Conservation (phyloP, 2,113 vertebrate species). For the Sigmodon hispidus region DNA sequence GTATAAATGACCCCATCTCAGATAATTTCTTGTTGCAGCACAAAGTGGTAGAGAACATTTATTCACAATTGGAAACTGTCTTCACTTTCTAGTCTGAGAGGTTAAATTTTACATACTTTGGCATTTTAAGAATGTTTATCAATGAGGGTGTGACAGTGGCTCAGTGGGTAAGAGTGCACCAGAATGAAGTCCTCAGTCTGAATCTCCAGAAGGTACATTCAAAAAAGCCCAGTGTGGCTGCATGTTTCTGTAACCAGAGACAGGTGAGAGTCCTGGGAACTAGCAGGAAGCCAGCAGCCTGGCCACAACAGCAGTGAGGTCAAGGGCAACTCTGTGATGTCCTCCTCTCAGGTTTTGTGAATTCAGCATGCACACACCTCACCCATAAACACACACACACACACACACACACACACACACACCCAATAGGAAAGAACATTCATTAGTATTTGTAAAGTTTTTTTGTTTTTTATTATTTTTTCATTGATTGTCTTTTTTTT, state of each 20-base stretch:
- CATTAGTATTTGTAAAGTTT: neutral
- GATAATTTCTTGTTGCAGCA: neutral
- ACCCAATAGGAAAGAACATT: neutral
- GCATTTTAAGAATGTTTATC: constrained; percentile 33
- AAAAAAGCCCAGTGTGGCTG: neutral
- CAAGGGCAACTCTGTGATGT: neutral
- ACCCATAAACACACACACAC: neutral
- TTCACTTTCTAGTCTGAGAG: constrained; percentile 20
- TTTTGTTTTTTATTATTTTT: neutral
- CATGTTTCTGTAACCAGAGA: neutral
- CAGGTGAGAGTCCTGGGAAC: neutral
- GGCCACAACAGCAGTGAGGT: neutral
- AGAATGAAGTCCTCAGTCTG: neutral
- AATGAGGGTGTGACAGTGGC: neutral
- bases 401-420: neutral
- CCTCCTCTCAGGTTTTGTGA: neutral
- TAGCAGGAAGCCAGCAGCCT: neutral
- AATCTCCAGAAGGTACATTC: neutral
- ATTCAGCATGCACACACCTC: neutral
- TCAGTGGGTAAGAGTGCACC: neutral
- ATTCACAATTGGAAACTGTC: neutral
- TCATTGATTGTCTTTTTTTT: neutral
- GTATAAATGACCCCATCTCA: neutral
- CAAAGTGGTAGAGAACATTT: neutral
- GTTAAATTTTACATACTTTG: neutral